A percentile compares a stretch with the other conserved stretches of the same genome.
These are phyloP conservation scores for Subacronicta megacephala DNA, from an alignment of 2,888 invertebrate species.

Conservation along the genomic window DNA sequence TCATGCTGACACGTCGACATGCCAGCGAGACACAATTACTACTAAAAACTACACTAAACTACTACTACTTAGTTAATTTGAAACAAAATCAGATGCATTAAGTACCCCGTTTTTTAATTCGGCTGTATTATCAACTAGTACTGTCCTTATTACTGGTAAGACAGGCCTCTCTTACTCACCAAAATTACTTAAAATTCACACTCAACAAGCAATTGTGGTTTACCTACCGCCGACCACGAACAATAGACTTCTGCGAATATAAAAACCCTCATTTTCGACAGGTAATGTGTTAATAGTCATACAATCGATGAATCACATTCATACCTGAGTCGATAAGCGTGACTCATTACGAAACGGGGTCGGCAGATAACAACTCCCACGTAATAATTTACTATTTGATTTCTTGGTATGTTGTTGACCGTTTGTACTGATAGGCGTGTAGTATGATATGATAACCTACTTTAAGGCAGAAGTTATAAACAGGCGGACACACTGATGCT, in stretches of 20 bases:
- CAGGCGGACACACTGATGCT: too few relatives aligned
- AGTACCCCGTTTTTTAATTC: too few relatives aligned
- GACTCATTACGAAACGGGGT: constrained; percentile 49
- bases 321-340: constrained; percentile 49
- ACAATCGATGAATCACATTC: constrained; percentile 46
- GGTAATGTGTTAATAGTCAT: constrained; percentile 44
- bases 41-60: too few relatives aligned
- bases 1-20: too few relatives aligned
- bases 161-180: constrained; percentile 26
- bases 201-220: constrained; percentile 2
- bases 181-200: constrained; percentile 1
- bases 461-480: not conserved
- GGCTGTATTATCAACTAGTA: too few relatives aligned
- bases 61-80: too few relatives aligned
- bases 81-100: too few relatives aligned
- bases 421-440: constrained; percentile 5
- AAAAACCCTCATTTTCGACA: constrained; percentile 15
- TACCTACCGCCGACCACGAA: constrained; percentile 2
- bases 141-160: too few relatives aligned
- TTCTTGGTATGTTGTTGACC: constrained; percentile 34
- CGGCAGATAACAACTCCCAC: constrained; percentile 51
- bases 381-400: constrained; percentile 41
- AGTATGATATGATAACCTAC: constrained; percentile 11
- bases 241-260: constrained; percentile 33
- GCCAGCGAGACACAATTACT: too few relatives aligned